Conservation (phyloP, 2,113 vertebrate species). For the Zosterops japonicus region DNA sequence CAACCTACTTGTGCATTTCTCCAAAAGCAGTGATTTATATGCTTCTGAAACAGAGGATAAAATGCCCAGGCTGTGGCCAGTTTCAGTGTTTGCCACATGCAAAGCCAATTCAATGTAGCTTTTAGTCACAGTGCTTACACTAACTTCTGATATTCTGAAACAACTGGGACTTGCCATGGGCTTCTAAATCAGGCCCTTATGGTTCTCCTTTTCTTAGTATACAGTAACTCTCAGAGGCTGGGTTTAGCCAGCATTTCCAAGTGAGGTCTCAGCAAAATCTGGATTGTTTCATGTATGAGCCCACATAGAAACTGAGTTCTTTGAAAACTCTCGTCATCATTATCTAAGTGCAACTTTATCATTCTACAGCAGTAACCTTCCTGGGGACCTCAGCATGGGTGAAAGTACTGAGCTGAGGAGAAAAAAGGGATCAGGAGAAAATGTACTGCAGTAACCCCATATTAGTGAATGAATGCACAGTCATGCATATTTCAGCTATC, state of each 20-base stretch:
- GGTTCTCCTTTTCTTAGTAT: not conserved
- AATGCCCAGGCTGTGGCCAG: not conserved
- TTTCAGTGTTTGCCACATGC: not conserved
- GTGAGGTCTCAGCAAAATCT: not conserved
- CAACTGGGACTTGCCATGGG: not conserved
- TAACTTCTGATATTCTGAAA: not conserved
- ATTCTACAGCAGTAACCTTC: not conserved
- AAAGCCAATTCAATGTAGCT: not conserved
- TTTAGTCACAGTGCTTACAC: not conserved
- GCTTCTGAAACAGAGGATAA: not conserved
- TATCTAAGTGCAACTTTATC: not conserved
- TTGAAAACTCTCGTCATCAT: not conserved
- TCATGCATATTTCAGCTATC: conserved; percentile 36
- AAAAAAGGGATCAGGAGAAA: not conserved
- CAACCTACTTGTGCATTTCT: not conserved
- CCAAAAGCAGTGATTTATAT: not conserved
- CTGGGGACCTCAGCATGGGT: not conserved
- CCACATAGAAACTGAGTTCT: not conserved
- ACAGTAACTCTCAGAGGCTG: not conserved
- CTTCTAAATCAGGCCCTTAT: not conserved
- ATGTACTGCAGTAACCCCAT: not conserved
- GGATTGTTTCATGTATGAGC: not conserved
- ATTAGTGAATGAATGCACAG: conserved; percentile 4
- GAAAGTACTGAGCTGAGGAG: not conserved
- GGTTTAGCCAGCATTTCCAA: not conserved